These are phyloP conservation scores for Eristalinus sepulchralis DNA, from an alignment of 2,888 invertebrate species.

Conservation along the genomic window DNA sequence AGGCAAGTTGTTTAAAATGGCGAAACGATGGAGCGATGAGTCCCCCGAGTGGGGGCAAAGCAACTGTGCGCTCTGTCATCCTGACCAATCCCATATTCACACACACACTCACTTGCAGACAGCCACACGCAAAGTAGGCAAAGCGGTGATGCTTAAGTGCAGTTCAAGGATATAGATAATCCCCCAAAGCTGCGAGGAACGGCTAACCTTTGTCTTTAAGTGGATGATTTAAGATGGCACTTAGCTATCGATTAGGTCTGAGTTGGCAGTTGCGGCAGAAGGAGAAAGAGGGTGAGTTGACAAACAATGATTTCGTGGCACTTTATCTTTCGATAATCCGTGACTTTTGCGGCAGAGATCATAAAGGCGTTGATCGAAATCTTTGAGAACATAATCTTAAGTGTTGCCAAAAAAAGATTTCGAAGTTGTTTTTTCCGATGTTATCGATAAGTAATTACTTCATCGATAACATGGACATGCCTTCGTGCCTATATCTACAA, in stretches of 20 bases:
- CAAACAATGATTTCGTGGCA: too few relatives aligned
- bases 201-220: background rate
- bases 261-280: too few relatives aligned
- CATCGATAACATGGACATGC: background rate
- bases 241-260: background rate
- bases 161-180: background rate
- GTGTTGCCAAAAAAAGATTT: background rate
- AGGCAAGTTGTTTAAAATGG: background rate
- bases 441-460: background rate
- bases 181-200: background rate
- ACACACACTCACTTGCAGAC: too few relatives aligned
- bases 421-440: background rate
- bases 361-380: background rate
- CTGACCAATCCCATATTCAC: background rate
- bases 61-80: background rate
- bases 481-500: background rate
- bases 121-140: background rate
- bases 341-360: background rate
- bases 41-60: background rate
- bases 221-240: background rate
- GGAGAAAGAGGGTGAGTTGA: too few relatives aligned
- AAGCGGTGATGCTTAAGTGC: background rate
- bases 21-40: background rate
- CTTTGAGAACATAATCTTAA: background rate
- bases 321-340: background rate